A percentile compares a stretch with the other conserved stretches of the same genome.
Evolutionary conservation across 2,888 invertebrate species (phyloP).

Genomic region (Ectropis crepuscularia): DNA sequence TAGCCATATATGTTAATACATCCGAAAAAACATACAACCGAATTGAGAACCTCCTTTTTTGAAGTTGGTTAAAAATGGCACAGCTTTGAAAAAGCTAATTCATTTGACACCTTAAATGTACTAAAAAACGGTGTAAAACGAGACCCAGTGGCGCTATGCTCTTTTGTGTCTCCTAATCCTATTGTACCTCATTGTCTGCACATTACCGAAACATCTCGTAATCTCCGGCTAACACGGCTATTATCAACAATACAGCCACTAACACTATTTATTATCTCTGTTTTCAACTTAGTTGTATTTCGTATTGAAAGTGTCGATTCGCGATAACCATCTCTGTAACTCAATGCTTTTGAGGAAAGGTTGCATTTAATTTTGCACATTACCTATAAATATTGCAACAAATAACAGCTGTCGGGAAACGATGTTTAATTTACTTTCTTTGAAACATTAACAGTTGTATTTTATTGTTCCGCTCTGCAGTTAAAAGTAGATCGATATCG

Average conservation of each 20-base stretch:
- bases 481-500: too few relatives aligned
- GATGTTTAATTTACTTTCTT: conserved; percentile 8
- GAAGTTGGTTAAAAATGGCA: too few relatives aligned
- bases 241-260: conserved; percentile 30
- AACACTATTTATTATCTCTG: conserved; percentile 40
- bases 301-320: conserved; percentile 41
- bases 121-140: conserved; percentile 57
- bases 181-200: conserved; percentile 63
- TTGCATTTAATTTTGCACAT: conserved; percentile 14
- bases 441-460: neutral
- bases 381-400: neutral
- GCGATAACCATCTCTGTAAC: conserved; percentile 27
- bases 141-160: conserved; percentile 65
- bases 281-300: conserved; percentile 32
- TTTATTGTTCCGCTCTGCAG: too few relatives aligned
- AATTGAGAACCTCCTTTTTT: too few relatives aligned
- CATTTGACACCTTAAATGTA: neutral
- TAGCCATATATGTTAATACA: too few relatives aligned
- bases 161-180: conserved; percentile 72
- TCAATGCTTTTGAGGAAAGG: conserved; percentile 9
- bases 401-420: conserved; percentile 12
- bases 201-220: conserved; percentile 41
- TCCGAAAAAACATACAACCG: too few relatives aligned
- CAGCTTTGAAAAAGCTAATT: too few relatives aligned
- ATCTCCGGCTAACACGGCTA: conserved; percentile 38